Evolutionary conservation across 2,113 vertebrate genomes (phyloP), one percentile per base, ranked within the genome.

Genomic region (Motacilla tschutschensis): DNA sequence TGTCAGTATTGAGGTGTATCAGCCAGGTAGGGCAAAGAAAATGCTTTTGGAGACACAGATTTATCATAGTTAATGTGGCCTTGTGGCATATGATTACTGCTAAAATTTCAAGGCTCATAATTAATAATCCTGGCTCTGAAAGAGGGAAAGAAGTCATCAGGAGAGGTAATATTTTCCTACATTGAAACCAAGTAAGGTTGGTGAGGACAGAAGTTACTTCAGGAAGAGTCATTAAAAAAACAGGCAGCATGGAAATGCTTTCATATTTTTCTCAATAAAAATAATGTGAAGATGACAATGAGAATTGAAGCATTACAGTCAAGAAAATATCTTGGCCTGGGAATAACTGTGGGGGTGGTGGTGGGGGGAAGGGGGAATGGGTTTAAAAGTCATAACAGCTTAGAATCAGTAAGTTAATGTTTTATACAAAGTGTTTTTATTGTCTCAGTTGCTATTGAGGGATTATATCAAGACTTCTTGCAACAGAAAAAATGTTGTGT

Each of bases 361-460:
- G 44, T 17, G 4, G 10, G 3, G 2, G 4, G 2, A 12, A 0
- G 7, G 6, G 5, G 20, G 3, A 15, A 31, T 47, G 7, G 28
- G 10, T 58, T 55, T 64, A 41, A 38, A 43, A 53, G 31, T 38
- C 47, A 21, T 76, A 57, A 41, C 2, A 59, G 14, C 25, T 77
- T 57, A 46, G 8, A 78, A 75, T 67, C 17, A 48, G 6, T 46
- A 78, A 64, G 10, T n/a, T 69, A 59, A n/a, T 44, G 20, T 46
- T 79, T 58, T 50, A 17, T 53, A 55, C 10, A 41, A 51, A 36
- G 19, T 20, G 38, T 58, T 67, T 76, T 40, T 22, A 9, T 62
- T 57, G 8, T 18, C 13, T 89, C 4, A 53, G 0, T 84, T 73
- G 18, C 43, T 85, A 2, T 54, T 82, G 36, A 0, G 2, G 17